Base-by-base conservation (phyloP, 2,888 invertebrate species). In the Halictus quadricinctus region DNA sequence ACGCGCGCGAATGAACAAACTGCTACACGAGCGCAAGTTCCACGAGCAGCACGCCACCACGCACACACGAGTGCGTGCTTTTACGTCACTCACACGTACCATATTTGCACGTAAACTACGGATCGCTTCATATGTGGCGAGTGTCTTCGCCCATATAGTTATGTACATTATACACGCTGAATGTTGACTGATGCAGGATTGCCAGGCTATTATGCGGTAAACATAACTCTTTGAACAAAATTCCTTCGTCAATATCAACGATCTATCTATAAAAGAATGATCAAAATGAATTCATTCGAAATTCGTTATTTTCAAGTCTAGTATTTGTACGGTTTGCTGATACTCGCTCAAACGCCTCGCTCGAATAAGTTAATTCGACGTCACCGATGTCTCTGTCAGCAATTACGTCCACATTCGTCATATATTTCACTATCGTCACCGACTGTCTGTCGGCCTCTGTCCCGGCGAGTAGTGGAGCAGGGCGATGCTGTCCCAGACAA, bases 131-230 rank as follows among this genome's bases (percentile, higher is more conserved):
- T 66, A 54, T 70, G 54, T 36, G 15, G 29, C 54, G 41, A 50
- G 79, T 72, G 72, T 29, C 79, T 66, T 18, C 50, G 60, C 64
- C 25, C 29, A 36, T 66, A 70, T 46, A 54, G 58, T 69, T 43
- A 36, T 75, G 60, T 80, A 72, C 78, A 15, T 79, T 64, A 75
- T 80, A 77, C 79, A 8, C 66, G 70, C 74, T 15, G 73, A 84
- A 60, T 60, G 64, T 74, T 81, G 81, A 86, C 70, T 76, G 50
- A 69, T 74, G 66, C 48, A 58, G 60, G 79, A 81, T 84, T 81
- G 81, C 74, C 64, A 41, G 79, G 73, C 64, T 73, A 73, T 64
- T 74, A 80, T 75, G 64, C 70, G n/a, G 50, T 15, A 10, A 2
- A 18, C 54, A 3, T 21, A 3, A n/a, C n/a, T n/a, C 21, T 54